phyloP scores from a whole-genome alignment of 2,113 vertebrate species.

The Periophthalmus modestus region DNA sequence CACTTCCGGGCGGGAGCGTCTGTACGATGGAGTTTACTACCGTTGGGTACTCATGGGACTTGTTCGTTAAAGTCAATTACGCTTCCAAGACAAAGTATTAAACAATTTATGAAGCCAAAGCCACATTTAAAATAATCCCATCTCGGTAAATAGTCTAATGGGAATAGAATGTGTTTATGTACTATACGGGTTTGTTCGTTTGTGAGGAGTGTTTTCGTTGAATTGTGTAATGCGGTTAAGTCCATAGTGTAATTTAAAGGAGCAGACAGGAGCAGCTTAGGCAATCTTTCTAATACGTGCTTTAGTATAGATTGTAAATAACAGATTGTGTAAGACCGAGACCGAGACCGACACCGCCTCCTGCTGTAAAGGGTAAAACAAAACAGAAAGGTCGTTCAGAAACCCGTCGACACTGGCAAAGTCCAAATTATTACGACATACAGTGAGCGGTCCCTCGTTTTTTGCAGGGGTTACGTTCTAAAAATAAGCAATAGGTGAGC shows the following conservation, averaged over 20 bases:
- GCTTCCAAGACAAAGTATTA: constrained; percentile 28
- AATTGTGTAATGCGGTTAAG: not conserved
- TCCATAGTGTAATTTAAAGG: not conserved
- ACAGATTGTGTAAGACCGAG: not conserved
- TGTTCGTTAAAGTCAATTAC: constrained; percentile 43
- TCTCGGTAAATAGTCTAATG: not conserved
- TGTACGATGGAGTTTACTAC: constrained; percentile 30
- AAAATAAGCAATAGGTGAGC: too few relatives aligned
- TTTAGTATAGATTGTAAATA: not conserved
- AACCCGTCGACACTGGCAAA: not conserved
- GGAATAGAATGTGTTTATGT: not conserved
- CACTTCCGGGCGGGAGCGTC: constrained; percentile 24
- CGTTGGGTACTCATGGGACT: constrained; percentile 33
- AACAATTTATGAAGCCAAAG: constrained; percentile 15
- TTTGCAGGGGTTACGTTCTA: too few relatives aligned
- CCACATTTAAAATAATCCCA: constrained; percentile 11
- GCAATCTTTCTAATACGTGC: not conserved
- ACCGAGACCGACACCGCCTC: not conserved
- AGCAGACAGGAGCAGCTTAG: not conserved
- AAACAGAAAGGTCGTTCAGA: not conserved
- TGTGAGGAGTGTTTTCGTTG: not conserved
- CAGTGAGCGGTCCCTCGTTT: too few relatives aligned
- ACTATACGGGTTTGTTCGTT: not conserved
- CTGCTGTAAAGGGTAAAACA: not conserved
- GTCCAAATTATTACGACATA: not conserved